Evolutionary conservation across 2,888 invertebrate genomes (phyloP).

Genomic region (Peribatodes rhomboidaria): DNA sequence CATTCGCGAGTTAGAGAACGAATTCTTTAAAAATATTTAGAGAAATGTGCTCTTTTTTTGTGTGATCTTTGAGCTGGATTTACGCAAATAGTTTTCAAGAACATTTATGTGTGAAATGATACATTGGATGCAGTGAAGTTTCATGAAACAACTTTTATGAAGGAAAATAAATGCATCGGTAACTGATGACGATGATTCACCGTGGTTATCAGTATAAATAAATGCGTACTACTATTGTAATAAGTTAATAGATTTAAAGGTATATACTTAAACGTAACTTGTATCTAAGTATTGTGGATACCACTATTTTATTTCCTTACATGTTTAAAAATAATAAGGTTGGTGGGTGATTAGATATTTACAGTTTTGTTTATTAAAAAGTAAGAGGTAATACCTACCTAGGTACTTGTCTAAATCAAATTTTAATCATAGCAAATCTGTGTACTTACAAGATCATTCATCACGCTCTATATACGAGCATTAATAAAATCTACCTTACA

Average conservation of each 20-base stretch:
- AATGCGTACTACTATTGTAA: background rate
- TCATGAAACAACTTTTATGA: conserved; percentile 32
- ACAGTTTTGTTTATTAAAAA: too few relatives aligned
- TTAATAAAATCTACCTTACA: conserved; percentile 7
- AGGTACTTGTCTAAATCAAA: too few relatives aligned
- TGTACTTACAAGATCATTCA: background rate
- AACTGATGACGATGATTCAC: conserved; percentile 11
- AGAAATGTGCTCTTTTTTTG: conserved; percentile 9
- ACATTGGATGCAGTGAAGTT: conserved; percentile 36
- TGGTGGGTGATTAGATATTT: too few relatives aligned
- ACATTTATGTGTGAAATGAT: conserved; percentile 22
- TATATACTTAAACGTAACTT: background rate
- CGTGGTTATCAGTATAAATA: conserved; percentile 5
- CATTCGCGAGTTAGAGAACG: conserved; percentile 21
- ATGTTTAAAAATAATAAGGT: too few relatives aligned
- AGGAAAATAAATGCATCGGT: conserved; percentile 9
- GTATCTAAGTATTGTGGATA: background rate
- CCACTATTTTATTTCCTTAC: too few relatives aligned
- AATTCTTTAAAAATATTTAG: conserved; percentile 2
- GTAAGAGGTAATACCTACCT: too few relatives aligned
- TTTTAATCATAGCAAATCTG: background rate
- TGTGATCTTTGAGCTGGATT: conserved; percentile 8
- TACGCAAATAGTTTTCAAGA: background rate
- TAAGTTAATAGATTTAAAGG: background rate
- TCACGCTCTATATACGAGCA: background rate